Evolutionary conservation across 2,113 vertebrate genomes (phyloP), one percentile per base, ranked within the genome.

Genomic region (Lasiurus cinereus): DNA sequence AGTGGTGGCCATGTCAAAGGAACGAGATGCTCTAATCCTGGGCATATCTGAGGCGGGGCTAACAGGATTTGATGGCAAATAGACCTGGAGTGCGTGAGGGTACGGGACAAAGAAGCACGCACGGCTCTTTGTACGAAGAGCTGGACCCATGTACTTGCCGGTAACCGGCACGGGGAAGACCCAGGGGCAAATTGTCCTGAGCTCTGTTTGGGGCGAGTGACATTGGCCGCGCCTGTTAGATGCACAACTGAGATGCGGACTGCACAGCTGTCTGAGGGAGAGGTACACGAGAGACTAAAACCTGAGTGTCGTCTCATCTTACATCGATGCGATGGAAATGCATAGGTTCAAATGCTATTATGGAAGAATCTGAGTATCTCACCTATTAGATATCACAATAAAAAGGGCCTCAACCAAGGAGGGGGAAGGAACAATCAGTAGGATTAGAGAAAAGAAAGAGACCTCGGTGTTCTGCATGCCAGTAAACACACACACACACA

Each of bases 171-270:
- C n/a, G 15, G 8, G 12, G 21, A 84, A 36, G 4, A 31, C 18
- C 1, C 15, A 15, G 27, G 24, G 31, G 9, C 18, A 4, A 3
- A 33, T 46, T 7, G 21, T n/a, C 29, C 21, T 13, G 15, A 19
- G 36, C 48, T 52, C 27, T 4, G 22, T 36, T 39, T 46, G 5
- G 73, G 69, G 59, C 2, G 8, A 6, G 39, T 13, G 27, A n/a
- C 21, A 2, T 8, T 64, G 33, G 1, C 13, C 13, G 29, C 6
- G 6, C 1, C 52, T n/a, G 4, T 39, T 21, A 3, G 12, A 6
- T 29, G 8, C 3, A 3, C 33, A 80, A 8, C 48, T 18, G 69
- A 83, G 15, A 43, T 24, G 5, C 33, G 5, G 16, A 16, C 22
- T 3, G 31, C 5, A 13, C 52, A 36, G 7, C 3, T 43, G 8